Evolutionary conservation across 2,888 invertebrate genomes (phyloP).

Genomic region (Thymelicus sylvestris): DNA sequence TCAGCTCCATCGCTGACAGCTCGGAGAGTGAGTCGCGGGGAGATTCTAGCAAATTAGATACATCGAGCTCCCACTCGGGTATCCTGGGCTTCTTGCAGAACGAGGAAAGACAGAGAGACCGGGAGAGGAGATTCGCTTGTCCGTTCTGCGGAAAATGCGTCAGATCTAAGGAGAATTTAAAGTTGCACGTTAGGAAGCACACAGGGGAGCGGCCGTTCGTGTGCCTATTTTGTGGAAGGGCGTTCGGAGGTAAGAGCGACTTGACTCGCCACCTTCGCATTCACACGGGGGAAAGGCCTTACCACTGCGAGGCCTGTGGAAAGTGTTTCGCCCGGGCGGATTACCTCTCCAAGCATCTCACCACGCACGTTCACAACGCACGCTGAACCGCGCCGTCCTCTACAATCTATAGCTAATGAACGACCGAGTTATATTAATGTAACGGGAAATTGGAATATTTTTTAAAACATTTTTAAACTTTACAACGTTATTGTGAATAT

Average conservation of each 20-base stretch:
- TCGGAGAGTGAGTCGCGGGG: slow-evolving; percentile 79
- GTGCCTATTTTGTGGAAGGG: slow-evolving; percentile 94
- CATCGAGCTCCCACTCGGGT: slow-evolving; percentile 83
- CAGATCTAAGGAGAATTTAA: slow-evolving; percentile 94
- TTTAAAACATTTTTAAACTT: slow-evolving; percentile 80
- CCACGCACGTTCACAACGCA: slow-evolving; percentile 93
- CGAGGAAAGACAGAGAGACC: slow-evolving; percentile 82
- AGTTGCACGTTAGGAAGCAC: slow-evolving; percentile 94
- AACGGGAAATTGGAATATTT: slow-evolving; percentile 80
- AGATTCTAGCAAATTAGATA: slow-evolving; percentile 77
- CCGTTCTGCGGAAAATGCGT: slow-evolving; percentile 96
- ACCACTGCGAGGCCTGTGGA: slow-evolving; percentile 96
- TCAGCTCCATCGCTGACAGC: slow-evolving; percentile 82
- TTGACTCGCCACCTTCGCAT: slow-evolving; percentile 94
- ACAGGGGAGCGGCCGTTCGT: slow-evolving; percentile 95
- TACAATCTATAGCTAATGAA: slow-evolving; percentile 55
- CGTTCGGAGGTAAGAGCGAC: slow-evolving; percentile 95
- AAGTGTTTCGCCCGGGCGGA: slow-evolving; percentile 96
- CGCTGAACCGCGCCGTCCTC: slow-evolving; percentile 81
- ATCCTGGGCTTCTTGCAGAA: slow-evolving; percentile 87
- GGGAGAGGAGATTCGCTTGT: slow-evolving; percentile 92
- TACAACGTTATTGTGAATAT: slow-evolving; percentile 65
- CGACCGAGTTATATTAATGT: slow-evolving; percentile 64
- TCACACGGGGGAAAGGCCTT: slow-evolving; percentile 95
- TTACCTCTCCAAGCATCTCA: slow-evolving; percentile 95